Evolutionary conservation across 2,797 vertebrate species (phyloP).

Genomic region (Denticeps clupeoides): DNA sequence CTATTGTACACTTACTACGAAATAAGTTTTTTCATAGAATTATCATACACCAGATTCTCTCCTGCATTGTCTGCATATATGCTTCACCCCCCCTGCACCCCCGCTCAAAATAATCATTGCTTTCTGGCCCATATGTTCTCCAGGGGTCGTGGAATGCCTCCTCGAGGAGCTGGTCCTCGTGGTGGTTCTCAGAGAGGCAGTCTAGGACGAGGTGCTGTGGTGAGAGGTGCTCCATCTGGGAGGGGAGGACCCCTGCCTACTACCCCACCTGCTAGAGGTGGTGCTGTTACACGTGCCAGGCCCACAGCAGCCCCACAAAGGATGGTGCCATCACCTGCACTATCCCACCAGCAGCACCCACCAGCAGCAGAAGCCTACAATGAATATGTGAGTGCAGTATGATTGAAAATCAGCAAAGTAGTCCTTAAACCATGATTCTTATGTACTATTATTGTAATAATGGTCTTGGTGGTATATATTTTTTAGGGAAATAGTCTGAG

Average conservation of each 20-base stretch:
- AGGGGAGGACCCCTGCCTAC: conserved; percentile 66
- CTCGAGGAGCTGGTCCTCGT: conserved; percentile 71
- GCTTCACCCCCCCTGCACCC: no score
- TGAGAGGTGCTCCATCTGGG: conserved; percentile 68
- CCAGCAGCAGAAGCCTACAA: conserved; percentile 76
- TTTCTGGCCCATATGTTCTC: no score
- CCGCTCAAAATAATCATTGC: no score
- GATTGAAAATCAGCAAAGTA: no score
- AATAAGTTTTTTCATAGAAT: no score
- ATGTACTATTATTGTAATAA: no score
- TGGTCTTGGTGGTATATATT: no score
- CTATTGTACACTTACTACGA: no score
- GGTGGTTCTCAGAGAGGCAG: conserved; percentile 78
- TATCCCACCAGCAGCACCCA: conserved; percentile 62
- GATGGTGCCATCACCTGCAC: conserved; percentile 64
- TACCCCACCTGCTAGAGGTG: conserved; percentile 64
- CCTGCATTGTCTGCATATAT: no score
- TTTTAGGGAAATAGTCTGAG: neutral
- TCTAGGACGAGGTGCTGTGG: conserved; percentile 67
- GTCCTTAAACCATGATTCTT: no score
- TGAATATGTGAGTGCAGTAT: conserved; percentile 73
- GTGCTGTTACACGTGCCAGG: conserved; percentile 68
- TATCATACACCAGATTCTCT: no score
- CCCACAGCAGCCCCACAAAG: conserved; percentile 70
- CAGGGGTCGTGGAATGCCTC: conserved; percentile 82